Conservation (phyloP, 1,140 invertebrate genomes). For the Anthonomus grandis region DNA sequence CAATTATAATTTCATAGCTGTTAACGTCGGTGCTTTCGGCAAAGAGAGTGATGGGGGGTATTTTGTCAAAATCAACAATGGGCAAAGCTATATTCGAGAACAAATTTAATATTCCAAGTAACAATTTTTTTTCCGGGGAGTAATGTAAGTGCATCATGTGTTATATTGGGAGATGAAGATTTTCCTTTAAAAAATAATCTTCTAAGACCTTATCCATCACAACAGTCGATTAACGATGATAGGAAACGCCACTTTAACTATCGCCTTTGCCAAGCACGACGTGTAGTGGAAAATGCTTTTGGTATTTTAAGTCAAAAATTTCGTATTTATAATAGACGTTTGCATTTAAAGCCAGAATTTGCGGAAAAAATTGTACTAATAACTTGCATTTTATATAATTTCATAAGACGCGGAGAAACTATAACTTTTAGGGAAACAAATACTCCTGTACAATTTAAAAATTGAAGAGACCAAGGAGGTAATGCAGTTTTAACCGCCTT, state of each 20-base stretch:
- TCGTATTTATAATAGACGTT: conserved; percentile 9
- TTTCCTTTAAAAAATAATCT: conserved; percentile 21
- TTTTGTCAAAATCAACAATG: conserved; percentile 30
- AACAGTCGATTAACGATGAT: conserved; percentile 21
- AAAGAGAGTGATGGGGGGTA: conserved; percentile 44
- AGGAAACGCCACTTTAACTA: conserved; percentile 34
- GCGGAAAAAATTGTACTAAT: conserved; percentile 17
- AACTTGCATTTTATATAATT: conserved; percentile 19
- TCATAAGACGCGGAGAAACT: conserved; percentile 10
- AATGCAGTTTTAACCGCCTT: conserved; percentile 10
- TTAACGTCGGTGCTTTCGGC: conserved; percentile 50
- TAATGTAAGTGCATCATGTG: conserved; percentile 14
- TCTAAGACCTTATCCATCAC: conserved; percentile 6
- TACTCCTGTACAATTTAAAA: conserved; percentile 1
- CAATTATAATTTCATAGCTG: conserved; percentile 48
- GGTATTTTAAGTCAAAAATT: conserved; percentile 20
- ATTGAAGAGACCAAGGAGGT: conserved; percentile 6
- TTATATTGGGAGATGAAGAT: conserved; percentile 15
- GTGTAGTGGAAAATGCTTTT: conserved; percentile 30
- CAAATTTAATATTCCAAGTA: background rate
- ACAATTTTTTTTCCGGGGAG: conserved; percentile 9
- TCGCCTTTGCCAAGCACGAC: conserved; percentile 8
- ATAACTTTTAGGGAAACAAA: background rate
- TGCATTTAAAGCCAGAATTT: conserved; percentile 15
- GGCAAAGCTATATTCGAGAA: conserved; percentile 13